A percentile compares a stretch with the other conserved stretches of the same genome.
Evolutionary conservation across 2,113 vertebrate species (phyloP).

Genomic region (Aleadryas rufinucha): DNA sequence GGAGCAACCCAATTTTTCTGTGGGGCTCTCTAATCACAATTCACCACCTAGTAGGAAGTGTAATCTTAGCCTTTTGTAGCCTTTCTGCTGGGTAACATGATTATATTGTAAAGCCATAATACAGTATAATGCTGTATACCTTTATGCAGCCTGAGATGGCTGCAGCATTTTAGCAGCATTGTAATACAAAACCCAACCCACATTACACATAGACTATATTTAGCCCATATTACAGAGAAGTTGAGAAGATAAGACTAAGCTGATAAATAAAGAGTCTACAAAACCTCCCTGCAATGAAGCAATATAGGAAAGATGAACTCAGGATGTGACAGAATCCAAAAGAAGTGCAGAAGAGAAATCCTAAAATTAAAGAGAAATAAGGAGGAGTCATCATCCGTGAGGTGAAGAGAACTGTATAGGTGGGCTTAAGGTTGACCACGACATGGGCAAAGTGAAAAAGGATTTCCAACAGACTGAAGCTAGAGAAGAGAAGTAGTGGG

Average conservation of each 20-base stretch:
- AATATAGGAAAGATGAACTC: background rate
- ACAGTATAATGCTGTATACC: background rate
- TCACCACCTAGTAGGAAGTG: background rate
- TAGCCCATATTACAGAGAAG: background rate
- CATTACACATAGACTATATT: background rate
- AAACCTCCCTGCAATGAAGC: background rate
- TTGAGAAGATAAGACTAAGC: background rate
- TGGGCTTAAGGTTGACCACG: background rate
- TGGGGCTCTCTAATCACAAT: constrained; percentile 15
- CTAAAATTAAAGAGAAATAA: background rate
- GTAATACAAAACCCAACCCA: background rate
- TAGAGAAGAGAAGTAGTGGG: background rate
- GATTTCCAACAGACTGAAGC: background rate
- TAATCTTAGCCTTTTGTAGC: background rate
- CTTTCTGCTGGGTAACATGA: background rate
- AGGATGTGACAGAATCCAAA: background rate
- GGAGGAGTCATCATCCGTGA: background rate
- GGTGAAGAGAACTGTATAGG: background rate
- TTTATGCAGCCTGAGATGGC: background rate
- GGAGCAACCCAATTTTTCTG: background rate
- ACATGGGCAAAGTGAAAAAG: background rate
- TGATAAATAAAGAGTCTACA: background rate
- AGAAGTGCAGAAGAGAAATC: background rate
- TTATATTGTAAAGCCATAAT: background rate
- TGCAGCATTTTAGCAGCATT: background rate